These are phyloP conservation scores for Lerista edwardsae DNA, from an alignment of 2,797 vertebrate genomes.

Conservation along the genomic window DNA sequence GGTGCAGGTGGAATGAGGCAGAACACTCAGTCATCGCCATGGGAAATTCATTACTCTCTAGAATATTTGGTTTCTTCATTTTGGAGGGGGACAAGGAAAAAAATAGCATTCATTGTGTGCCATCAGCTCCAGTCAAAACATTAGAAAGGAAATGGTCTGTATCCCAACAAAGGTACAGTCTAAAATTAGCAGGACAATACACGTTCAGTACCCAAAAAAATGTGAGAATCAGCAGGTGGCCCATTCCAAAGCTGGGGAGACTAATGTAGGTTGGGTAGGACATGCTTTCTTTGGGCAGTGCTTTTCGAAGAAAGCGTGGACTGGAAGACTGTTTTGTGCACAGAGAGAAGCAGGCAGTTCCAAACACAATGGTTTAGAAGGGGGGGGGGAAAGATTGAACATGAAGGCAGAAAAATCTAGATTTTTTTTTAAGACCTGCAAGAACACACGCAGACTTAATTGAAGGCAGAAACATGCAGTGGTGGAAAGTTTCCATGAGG, in stretches of 20 bases:
- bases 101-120: neutral
- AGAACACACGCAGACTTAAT: conserved; percentile 7
- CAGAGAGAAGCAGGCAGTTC: neutral
- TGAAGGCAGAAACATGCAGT: neutral
- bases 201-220: neutral
- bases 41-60: neutral
- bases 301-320: neutral
- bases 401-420: neutral
- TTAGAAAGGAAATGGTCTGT: neutral
- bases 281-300: neutral
- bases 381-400: neutral
- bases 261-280: neutral
- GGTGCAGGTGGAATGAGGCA: neutral
- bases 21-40: neutral
- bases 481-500: neutral
- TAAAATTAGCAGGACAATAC: neutral
- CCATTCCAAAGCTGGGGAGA: neutral
- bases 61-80: neutral
- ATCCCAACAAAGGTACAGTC: neutral
- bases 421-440: neutral
- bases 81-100: neutral
- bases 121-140: neutral
- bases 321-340: neutral
- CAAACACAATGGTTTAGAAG: neutral
- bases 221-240: neutral